Percentiles rank a stretch among this genome's conserved stretches.
Evolutionary conservation across 2,797 vertebrate species (phyloP).

Genomic region (Meda fulgida): DNA sequence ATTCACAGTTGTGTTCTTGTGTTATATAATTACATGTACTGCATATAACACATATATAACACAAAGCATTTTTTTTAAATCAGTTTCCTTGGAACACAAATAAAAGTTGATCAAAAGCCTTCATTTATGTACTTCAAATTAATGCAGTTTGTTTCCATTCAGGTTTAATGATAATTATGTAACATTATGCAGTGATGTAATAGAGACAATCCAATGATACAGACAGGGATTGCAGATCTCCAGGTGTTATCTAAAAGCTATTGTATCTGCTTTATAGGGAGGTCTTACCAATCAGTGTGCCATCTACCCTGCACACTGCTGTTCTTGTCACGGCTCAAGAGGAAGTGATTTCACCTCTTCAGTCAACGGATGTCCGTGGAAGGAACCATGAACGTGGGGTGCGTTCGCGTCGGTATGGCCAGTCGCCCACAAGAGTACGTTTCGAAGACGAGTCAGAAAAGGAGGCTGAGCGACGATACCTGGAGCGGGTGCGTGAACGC

Average conservation of each 20-base stretch:
- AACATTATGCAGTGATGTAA: conserved; percentile 18
- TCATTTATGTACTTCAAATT: neutral
- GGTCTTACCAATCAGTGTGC: conserved; percentile 44
- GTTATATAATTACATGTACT: conserved; percentile 53
- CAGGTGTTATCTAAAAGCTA: conserved; percentile 7
- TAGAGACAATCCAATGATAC: conserved; percentile 10
- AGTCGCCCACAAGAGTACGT: conserved; percentile 85
- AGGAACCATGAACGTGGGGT: conserved; percentile 68
- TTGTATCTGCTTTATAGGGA: conserved; percentile 48
- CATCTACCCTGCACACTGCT: conserved; percentile 51
- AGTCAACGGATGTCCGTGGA: conserved; percentile 67
- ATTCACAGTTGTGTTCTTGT: neutral
- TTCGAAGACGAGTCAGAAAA: conserved; percentile 90
- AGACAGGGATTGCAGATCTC: neutral
- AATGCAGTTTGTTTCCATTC: neutral
- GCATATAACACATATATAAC: conserved; percentile 17
- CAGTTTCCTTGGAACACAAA: conserved; percentile 18
- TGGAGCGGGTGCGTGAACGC: conserved; percentile 84
- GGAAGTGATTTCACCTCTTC: conserved; percentile 61
- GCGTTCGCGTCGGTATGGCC: conserved; percentile 73
- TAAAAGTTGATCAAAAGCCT: conserved; percentile 20
- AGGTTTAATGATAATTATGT: conserved; percentile 15
- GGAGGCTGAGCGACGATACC: conserved; percentile 86
- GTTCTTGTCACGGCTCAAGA: conserved; percentile 65
- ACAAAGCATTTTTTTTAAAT: conserved; percentile 49